Evolutionary conservation across 2,888 invertebrate species (phyloP), one percentile per base, ranked within the genome.

Genomic region (Malthinus flaveolus): DNA sequence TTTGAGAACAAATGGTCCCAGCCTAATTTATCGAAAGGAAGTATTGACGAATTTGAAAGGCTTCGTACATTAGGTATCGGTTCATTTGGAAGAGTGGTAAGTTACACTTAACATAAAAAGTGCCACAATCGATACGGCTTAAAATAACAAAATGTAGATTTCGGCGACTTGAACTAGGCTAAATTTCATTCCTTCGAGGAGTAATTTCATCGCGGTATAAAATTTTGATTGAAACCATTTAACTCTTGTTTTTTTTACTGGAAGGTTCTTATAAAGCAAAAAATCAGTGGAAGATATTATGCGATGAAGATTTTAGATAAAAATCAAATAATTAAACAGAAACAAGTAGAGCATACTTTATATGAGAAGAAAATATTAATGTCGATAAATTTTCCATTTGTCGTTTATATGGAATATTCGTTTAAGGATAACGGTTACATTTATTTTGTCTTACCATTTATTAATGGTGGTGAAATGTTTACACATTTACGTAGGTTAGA

Each of bases 251-350:
- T 32, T 52, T 35, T 46, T n/a, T n/a, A n/a, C n/a, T 33, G 39
- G 54, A 50, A 76, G 76, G 56, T 73, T 39, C 75, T 90, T 32
- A 79, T 85, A n/a, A 85, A 81, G 75, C 85, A 91, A 68, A 84
- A 82, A 68, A 77, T 80, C 15, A 82, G 77, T 3, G 80, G 79
- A 8, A 82, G 81, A 64, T 89, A 82, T 72, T 91, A 85, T 75
- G 96, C 96, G 7, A 92, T 95, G 85, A 96, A 97, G 82, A 86
- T 94, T 45, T 80, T 96, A 56, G 88, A 90, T 66, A 97, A 96
- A 78, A 86, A 86, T 64, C 90, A 88, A 78, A 86, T 97, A 49
- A 85, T 96, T 7, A 93, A 92, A 78, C 83, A 89, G 78, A 94
- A 94, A 76, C 94, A 95, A 80, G 85, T 96, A 7, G 87, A 89